Base-by-base conservation (phyloP, 2,888 invertebrate genomes). In the Alsophila aescularia region DNA sequence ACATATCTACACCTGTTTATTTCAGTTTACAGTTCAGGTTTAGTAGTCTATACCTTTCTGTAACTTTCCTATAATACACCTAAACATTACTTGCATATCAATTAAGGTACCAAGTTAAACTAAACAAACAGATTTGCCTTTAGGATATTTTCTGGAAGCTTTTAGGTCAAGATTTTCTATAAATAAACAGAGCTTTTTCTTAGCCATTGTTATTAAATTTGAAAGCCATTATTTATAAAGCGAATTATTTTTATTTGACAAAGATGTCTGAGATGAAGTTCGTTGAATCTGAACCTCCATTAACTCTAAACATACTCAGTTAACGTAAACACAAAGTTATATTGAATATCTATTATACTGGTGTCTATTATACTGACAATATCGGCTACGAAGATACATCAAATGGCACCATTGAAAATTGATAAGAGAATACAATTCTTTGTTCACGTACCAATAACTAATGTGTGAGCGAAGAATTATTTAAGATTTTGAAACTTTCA, bases 161-260 rank as follows among this genome's bases (percentile, higher is more conserved):
- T 29, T 41, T 41, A n/a, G 41, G 10, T 16, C 4, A 31, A 42
- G 12, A 29, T 31, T 31, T n/a, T 2, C 16, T 43, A 21, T 34
- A 31, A 31, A 16, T 36, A 31, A 32, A 24, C 21, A 15, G 24
- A 34, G 9, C 0, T 16, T 34, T 41, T 34, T 24, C 41, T 49
- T 24, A 42, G 7, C 12, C n/a, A 31, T 43, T 36, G 36, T 21
- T 37, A 31, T 6, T n/a, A 5, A 12, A 24, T n/a, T n/a, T n/a
- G n/a, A n/a, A n/a, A n/a, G n/a, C n/a, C n/a, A n/a, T n/a, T n/a
- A n/a, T 34, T 24, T 24, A 24, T 24, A 36, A 29, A 29, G 36
- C 12, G n/a, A 21, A 44, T 35, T 41, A 45, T 52, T 60, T 59
- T 62, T 63, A 59, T 60, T 59, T 61, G 21, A 44, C 39, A 49